Percentiles rank a stretch among this genome's conserved stretches.
phyloP scores from a whole-genome alignment of 2,113 vertebrate species.

The Rousettus leschenaultii region DNA sequence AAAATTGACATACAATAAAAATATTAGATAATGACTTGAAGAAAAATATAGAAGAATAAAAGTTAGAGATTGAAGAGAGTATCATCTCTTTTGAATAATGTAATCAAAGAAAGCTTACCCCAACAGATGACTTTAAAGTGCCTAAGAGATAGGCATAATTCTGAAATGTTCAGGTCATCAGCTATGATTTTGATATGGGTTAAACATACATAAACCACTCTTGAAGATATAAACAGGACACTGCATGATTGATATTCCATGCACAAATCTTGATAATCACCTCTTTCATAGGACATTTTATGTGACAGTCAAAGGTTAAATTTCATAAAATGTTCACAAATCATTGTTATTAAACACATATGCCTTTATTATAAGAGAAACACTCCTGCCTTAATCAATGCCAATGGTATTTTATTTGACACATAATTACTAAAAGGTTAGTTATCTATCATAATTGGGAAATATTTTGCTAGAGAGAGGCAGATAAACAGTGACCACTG shows the following conservation, averaged over 20 bases:
- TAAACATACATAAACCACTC: background rate
- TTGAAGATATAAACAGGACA: background rate
- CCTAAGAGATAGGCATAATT: background rate
- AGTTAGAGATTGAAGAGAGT: background rate
- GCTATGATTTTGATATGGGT: no score
- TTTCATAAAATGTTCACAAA: background rate
- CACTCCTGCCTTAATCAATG: background rate
- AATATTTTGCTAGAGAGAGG: background rate
- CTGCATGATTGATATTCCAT: background rate
- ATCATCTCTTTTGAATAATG: background rate
- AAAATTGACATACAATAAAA: background rate
- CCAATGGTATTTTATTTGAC: background rate
- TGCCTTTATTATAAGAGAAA: background rate
- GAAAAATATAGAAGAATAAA: background rate
- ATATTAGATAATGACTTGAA: background rate
- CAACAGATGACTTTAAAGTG: background rate
- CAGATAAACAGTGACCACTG: background rate
- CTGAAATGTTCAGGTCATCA: no score
- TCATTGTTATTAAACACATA: background rate
- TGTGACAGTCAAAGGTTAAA: background rate
- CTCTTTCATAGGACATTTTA: background rate
- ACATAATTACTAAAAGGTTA: background rate
- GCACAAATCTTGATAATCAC: background rate
- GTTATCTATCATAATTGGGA: background rate
- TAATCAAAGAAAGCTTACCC: background rate